Evolutionary conservation across 2,797 vertebrate species (phyloP).

Genomic region (Falco biarmicus): DNA sequence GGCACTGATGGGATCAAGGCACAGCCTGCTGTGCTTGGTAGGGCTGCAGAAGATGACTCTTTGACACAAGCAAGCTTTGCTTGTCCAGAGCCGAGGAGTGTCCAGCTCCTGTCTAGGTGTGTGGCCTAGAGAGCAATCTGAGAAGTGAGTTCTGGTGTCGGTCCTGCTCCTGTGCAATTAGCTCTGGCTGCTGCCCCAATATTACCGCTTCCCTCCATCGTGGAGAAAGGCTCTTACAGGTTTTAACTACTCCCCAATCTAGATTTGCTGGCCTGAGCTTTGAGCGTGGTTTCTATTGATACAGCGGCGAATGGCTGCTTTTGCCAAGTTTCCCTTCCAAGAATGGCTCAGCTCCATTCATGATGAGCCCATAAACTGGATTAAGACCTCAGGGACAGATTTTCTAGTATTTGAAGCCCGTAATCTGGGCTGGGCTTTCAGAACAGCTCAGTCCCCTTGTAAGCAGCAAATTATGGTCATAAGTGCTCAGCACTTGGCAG

Average conservation of each 20-base stretch:
- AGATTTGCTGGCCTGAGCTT: background rate
- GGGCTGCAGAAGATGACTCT: background rate
- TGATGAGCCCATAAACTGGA: background rate
- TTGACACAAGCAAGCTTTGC: background rate
- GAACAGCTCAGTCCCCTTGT: background rate
- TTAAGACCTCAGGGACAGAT: conserved; percentile 22
- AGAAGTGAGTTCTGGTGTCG: background rate
- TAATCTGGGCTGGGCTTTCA: background rate
- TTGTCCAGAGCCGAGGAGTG: rapidly evolving
- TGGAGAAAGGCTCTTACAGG: background rate
- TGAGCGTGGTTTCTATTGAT: background rate
- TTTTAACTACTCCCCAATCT: background rate
- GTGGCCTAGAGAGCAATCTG: background rate
- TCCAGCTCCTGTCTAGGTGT: background rate
- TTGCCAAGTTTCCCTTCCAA: conserved; percentile 20
- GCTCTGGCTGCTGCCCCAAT: background rate
- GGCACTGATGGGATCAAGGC: background rate
- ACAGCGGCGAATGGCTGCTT: background rate
- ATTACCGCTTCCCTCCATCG: too few species aligned
- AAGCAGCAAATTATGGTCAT: background rate
- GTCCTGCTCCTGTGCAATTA: background rate
- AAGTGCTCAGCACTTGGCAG: background rate
- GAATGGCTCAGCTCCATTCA: background rate
- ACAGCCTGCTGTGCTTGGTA: background rate
- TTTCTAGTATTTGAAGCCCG: background rate